Percentiles rank a stretch among this genome's conserved stretches.
phyloP scores from a whole-genome alignment of 2,888 invertebrate genomes.

The Rotaria magnacalcarata region DNA sequence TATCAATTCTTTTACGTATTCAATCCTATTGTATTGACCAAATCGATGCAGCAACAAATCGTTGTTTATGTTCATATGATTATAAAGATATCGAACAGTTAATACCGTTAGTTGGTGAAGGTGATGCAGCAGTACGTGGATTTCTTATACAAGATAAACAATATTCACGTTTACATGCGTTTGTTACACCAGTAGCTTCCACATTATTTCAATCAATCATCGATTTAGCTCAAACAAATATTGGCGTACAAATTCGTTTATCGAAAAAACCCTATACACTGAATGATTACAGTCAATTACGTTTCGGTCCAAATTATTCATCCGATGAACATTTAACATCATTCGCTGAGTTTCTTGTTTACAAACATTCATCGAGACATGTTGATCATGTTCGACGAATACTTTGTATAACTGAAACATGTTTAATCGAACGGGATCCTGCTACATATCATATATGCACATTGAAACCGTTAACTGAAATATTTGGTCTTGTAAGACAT shows the following conservation, averaged over 20 bases:
- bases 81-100: slow-evolving; percentile 80
- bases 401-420: slow-evolving; percentile 87
- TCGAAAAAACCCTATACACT: slow-evolving; percentile 71
- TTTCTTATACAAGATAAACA: slow-evolving; percentile 41
- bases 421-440: slow-evolving; percentile 89
- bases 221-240: neutral
- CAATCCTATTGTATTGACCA: slow-evolving; percentile 87
- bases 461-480: slow-evolving; percentile 62
- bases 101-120: slow-evolving; percentile 56
- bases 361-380: slow-evolving; percentile 71
- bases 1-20: slow-evolving; percentile 81
- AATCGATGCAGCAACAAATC: slow-evolving; percentile 78
- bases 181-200: slow-evolving; percentile 36
- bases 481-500: slow-evolving; percentile 67
- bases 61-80: slow-evolving; percentile 74
- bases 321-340: slow-evolving; percentile 87
- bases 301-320: slow-evolving; percentile 83
- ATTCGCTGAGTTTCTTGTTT: slow-evolving; percentile 87
- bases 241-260: neutral
- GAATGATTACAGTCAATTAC: slow-evolving; percentile 77
- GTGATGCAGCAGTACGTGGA: slow-evolving; percentile 13
- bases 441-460: slow-evolving; percentile 91
- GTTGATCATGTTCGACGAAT: slow-evolving; percentile 76
- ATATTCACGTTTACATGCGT: slow-evolving; percentile 42
- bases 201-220: neutral